Base-by-base conservation (phyloP, 2,888 invertebrate genomes). In the Epinotia demarniana region DNA sequence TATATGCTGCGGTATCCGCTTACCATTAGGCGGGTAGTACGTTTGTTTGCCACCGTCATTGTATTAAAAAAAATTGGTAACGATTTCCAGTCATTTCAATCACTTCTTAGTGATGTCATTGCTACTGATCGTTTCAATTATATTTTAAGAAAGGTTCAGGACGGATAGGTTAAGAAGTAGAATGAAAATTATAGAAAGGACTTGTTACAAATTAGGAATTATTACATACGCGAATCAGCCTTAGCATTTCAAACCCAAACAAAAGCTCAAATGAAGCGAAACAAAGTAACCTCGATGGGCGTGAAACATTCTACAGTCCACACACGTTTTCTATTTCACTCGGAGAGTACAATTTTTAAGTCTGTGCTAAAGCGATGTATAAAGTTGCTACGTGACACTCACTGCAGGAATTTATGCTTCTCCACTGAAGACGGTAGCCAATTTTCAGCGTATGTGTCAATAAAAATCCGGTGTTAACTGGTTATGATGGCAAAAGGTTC, bases 271-370 rank as follows among this genome's bases (percentile, higher is more conserved):
- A 63, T 61, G 49, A 43, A 58, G 60, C 33, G 58, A 73, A 70
- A 73, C 76, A 73, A 76, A 73, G 76, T 73, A 73, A 73, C 67
- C 71, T 53, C 74, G 53, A 66, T 64, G 70, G 43, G 53, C 53
- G 63, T 68, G 57, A 53, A 70, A 57, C 46, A 64, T 49, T 77
- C 27, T 33, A 58, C 27, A 77, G 33, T 70, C 77, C 46, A 49
- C 73, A 69, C 77, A 77, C 77, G 77, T 77, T 66, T 77, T 77
- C 77, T 77, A 77, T 77, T 77, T 73, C 77, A 70, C 73, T 62
- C 75, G 2, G 39, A 23, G 77, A 75, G 77, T 69, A 77, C 77
- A 73, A 77, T 77, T 77, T 77, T 77, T 75, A 77, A 75, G 76
- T 72, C 74, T 64, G 72, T 68, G 75, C 72, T 77, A 75, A 77